Conservation (phyloP, 2,888 invertebrate genomes). For the Cremastobaeus sp. region DNA sequence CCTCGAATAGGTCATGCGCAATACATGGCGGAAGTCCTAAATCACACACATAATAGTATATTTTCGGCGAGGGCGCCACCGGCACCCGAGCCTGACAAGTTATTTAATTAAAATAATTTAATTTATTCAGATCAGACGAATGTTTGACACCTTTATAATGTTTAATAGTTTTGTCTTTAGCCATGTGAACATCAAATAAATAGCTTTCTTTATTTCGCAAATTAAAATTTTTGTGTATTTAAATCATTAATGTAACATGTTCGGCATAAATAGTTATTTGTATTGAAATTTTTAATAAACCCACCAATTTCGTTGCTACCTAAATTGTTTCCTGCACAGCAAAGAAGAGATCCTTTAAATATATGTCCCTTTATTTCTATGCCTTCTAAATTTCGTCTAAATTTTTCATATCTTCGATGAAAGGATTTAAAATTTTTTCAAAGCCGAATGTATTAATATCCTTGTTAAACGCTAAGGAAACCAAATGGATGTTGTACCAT, state of each 20-base stretch:
- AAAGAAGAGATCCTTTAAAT: conserved; percentile 20
- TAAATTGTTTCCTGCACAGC: conserved; percentile 23
- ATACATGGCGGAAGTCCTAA: too few relatives aligned
- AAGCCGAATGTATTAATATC: conserved; percentile 1
- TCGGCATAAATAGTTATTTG: conserved; percentile 23
- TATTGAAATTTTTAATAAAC: conserved; percentile 61
- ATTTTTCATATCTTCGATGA: conserved; percentile 27
- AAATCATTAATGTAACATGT: conserved; percentile 39
- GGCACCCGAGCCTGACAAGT: too few relatives aligned
- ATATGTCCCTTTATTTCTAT: neutral
- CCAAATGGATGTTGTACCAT: too few relatives aligned
- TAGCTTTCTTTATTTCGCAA: conserved; percentile 24
- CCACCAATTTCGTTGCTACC: conserved; percentile 38
- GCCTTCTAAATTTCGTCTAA: conserved; percentile 52
- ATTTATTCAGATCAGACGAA: conserved; percentile 64
- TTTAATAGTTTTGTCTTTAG: neutral
- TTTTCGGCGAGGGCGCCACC: too few relatives aligned
- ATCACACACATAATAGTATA: too few relatives aligned
- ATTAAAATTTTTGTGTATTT: conserved; percentile 11
- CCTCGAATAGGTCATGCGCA: too few relatives aligned
- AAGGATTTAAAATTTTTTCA: conserved; percentile 3
- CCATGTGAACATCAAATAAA: conserved; percentile 6
- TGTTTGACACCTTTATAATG: conserved; percentile 63
- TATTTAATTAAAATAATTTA: too few relatives aligned
- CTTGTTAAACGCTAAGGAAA: too few relatives aligned